A percentile compares a stretch with the other conserved stretches of the same genome.
phyloP scores from a whole-genome alignment of 2,888 invertebrate genomes.

The Troides oblongomaculatus region DNA sequence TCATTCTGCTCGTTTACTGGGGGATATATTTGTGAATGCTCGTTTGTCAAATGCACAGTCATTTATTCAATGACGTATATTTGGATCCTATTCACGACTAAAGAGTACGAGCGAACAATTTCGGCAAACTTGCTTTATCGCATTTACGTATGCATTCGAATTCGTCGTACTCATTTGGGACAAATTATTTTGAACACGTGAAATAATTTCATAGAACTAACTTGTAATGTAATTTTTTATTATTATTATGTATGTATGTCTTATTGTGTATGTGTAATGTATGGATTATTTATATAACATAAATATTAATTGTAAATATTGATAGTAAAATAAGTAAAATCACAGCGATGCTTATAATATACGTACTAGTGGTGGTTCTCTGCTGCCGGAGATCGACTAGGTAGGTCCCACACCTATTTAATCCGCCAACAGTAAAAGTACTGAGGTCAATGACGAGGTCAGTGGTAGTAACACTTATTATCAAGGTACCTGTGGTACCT shows the following conservation, averaged over 20 bases:
- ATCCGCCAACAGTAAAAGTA: no score
- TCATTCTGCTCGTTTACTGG: constrained; percentile 73
- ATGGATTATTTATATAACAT: background rate
- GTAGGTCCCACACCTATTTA: no score
- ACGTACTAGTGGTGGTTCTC: no score
- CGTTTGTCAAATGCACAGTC: constrained; percentile 79
- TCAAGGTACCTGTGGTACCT: no score
- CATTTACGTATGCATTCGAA: constrained; percentile 17
- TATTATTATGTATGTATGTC: background rate
- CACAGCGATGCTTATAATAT: no score
- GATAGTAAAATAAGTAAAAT: no score
- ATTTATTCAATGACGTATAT: constrained; percentile 74
- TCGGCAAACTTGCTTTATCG: constrained; percentile 12
- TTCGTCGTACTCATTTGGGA: constrained; percentile 4
- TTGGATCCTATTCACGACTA: constrained; percentile 44
- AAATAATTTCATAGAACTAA: background rate
- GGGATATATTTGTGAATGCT: constrained; percentile 75
- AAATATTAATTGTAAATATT: no score
- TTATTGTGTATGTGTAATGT: background rate
- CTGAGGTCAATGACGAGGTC: no score
- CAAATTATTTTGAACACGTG: background rate
- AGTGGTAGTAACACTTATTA: no score
- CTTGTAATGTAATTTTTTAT: no score
- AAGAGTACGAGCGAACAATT: constrained; percentile 31
- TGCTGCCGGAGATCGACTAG: no score